Conservation (phyloP, 2,113 vertebrate genomes). For the Clupea harengus region DNA sequence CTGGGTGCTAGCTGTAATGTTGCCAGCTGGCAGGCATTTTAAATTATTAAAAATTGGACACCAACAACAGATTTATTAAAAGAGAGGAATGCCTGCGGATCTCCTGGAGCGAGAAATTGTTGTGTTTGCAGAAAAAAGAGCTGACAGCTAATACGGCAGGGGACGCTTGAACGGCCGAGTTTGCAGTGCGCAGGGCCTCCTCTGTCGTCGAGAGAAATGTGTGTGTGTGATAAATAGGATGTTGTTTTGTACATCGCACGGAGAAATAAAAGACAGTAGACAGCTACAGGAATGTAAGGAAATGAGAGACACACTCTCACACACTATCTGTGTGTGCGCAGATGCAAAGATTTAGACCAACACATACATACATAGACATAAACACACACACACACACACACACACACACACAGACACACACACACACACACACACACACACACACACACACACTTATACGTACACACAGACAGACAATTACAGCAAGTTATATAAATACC, state of each 20-base stretch:
- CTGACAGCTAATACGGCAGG: slow-evolving; percentile 19
- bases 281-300: neutral
- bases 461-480: neutral
- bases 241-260: neutral
- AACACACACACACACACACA: slow-evolving; percentile 13
- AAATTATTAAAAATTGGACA: slow-evolving; percentile 27
- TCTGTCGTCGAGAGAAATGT: neutral
- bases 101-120: slow-evolving; percentile 22
- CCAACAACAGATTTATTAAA: slow-evolving; percentile 13
- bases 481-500: slow-evolving; percentile 31
- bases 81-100: neutral
- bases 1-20: neutral
- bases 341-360: neutral
- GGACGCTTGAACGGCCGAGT: slow-evolving; percentile 12
- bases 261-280: neutral
- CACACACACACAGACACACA: neutral
- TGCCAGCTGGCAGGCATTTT: neutral
- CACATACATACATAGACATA: neutral
- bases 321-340: too few species aligned
- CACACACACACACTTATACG: slow-evolving; percentile 4
- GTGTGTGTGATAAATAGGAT: slow-evolving; percentile 14
- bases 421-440: slow-evolving; percentile 20
- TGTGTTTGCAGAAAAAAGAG: slow-evolving; percentile 31
- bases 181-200: neutral
- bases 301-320: neutral